These are phyloP conservation scores for Apostichopus japonicus DNA, from an alignment of 35 echinoderm and acorn worm genomes.

Conservation along the genomic window DNA sequence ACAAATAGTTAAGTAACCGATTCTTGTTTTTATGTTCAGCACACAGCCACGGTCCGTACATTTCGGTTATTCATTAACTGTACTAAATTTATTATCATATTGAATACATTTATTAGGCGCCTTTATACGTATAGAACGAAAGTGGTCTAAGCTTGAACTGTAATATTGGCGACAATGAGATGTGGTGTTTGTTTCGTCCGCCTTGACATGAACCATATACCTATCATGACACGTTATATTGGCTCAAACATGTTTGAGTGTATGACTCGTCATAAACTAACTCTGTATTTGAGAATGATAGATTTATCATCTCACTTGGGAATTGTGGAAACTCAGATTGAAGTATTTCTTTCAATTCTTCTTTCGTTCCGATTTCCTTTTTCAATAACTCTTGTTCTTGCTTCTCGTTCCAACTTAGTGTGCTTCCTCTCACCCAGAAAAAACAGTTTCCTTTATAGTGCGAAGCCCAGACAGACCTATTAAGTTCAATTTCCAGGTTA, in stretches of 20 bases:
- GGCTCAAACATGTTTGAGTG: background rate
- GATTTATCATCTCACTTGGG: background rate
- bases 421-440: background rate
- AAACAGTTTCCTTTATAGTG: background rate
- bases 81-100: no score
- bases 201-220: background rate
- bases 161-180: background rate
- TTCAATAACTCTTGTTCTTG: background rate
- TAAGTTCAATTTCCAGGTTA: background rate
- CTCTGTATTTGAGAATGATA: background rate
- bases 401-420: background rate
- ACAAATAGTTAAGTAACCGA: no score
- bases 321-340: background rate
- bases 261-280: background rate
- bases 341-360: constrained; percentile 6
- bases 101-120: no score
- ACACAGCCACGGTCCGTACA: no score
- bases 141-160: background rate
- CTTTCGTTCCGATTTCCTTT: background rate
- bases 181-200: background rate
- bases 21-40: no score
- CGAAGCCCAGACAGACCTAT: background rate
- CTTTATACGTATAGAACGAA: no score
- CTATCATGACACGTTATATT: no score
- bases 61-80: no score